These are phyloP conservation scores for Schlechtendalia chinensis DNA, from an alignment of 1,140 invertebrate species.

Conservation along the genomic window DNA sequence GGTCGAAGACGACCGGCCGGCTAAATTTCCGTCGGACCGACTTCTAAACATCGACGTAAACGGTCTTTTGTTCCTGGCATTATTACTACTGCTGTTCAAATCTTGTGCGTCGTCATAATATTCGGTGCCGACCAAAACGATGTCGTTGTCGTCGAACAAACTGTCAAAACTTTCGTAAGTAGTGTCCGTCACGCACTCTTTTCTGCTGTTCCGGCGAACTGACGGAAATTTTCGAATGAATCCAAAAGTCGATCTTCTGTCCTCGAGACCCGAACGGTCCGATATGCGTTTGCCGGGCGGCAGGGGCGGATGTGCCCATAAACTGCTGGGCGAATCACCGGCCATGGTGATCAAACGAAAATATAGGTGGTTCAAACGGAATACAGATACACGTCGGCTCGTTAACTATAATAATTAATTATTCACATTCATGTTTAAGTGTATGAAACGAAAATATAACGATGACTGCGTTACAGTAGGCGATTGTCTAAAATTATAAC, in stretches of 20 bases:
- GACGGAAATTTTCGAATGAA: conserved; percentile 34
- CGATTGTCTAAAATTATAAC: neutral
- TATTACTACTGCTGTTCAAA: too few species aligned
- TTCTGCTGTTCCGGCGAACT: conserved; percentile 24
- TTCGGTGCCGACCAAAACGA: conserved; percentile 14
- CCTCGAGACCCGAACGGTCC: neutral
- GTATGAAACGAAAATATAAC: too few species aligned
- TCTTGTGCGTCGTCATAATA: neutral
- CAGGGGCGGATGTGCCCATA: conserved; percentile 37
- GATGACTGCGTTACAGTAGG: neutral
- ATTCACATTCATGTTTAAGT: too few species aligned
- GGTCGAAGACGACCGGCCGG: neutral
- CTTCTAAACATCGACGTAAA: conserved; percentile 33
- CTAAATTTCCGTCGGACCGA: conserved; percentile 32
- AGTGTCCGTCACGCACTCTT: conserved; percentile 3
- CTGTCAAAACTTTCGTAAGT: conserved; percentile 45
- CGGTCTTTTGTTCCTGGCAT: neutral
- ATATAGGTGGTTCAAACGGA: neutral
- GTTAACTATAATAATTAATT: conserved; percentile 14
- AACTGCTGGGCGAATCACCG: neutral
- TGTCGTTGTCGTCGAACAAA: conserved; percentile 32
- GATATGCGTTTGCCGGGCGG: conserved; percentile 31
- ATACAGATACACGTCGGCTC: neutral
- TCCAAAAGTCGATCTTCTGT: conserved; percentile 10
- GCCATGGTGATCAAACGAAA: neutral